Evolutionary conservation across 1,140 invertebrate species (phyloP).

Genomic region (Drosophila quadrilineata): DNA sequence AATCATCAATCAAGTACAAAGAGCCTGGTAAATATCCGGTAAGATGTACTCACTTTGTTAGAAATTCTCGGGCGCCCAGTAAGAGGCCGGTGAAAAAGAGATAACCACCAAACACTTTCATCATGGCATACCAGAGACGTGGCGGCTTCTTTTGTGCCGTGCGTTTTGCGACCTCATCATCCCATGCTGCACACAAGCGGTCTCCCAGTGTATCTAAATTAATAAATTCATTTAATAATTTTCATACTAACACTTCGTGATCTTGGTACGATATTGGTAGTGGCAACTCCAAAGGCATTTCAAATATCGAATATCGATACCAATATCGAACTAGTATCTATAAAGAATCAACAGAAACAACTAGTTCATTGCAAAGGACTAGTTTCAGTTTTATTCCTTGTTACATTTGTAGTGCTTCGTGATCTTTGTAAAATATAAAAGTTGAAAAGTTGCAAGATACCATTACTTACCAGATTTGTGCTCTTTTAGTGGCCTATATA

Average conservation of each 20-base stretch:
- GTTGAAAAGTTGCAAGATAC: no score
- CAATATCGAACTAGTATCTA: background rate
- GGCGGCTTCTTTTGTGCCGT: slow-evolving; percentile 35
- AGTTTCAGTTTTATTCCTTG: background rate
- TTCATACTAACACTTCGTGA: no score
- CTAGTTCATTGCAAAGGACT: background rate
- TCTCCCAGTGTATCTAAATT: slow-evolving; percentile 57
- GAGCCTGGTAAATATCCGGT: background rate
- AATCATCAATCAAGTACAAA: background rate
- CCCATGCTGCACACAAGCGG: slow-evolving; percentile 58
- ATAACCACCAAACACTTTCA: slow-evolving; percentile 52
- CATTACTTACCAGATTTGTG: slow-evolving; percentile 82
- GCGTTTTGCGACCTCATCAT: slow-evolving; percentile 40
- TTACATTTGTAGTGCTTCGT: background rate
- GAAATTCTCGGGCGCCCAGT: slow-evolving; percentile 31
- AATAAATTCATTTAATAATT: no score
- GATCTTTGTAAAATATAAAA: no score
- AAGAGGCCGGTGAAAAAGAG: slow-evolving; percentile 38
- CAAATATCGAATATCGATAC: background rate
- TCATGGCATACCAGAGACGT: slow-evolving; percentile 39
- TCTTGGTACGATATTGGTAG: no score
- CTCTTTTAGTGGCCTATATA: slow-evolving; percentile 83
- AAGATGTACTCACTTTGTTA: slow-evolving; percentile 29
- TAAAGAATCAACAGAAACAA: background rate
- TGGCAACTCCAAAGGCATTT: background rate